A percentile compares a stretch with the other conserved stretches of the same genome.
These are phyloP conservation scores for Chanos chanos DNA, from an alignment of 2,797 vertebrate species.

Conservation along the genomic window DNA sequence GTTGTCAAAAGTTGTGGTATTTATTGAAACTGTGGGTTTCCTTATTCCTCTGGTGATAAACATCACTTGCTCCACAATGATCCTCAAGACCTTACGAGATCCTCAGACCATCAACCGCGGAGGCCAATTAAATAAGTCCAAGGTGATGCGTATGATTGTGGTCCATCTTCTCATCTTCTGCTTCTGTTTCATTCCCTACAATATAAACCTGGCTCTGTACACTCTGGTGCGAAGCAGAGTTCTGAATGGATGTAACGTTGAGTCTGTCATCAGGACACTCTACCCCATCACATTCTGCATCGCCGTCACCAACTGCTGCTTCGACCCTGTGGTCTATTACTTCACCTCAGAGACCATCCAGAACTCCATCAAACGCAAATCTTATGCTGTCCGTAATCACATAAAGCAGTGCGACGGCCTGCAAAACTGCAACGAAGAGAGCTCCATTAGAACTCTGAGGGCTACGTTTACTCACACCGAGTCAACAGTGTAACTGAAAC, in stretches of 20 bases:
- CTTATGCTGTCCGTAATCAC: conserved; percentile 58
- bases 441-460: conserved; percentile 61
- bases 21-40: conserved; percentile 92
- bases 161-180: conserved; percentile 93
- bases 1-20: conserved; percentile 88
- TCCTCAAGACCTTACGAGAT: conserved; percentile 81
- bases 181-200: conserved; percentile 94
- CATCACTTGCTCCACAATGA: conserved; percentile 85
- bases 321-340: conserved; percentile 95
- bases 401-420: conserved; percentile 67
- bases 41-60: conserved; percentile 89
- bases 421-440: conserved; percentile 63
- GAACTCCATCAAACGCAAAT: conserved; percentile 88
- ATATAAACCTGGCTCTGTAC: conserved; percentile 90
- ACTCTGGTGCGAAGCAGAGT: conserved; percentile 86
- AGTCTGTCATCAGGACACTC: conserved; percentile 81
- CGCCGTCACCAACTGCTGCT: conserved; percentile 93
- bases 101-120: conserved; percentile 76
- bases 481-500: conserved; percentile 72
- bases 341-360: conserved; percentile 96
- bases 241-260: conserved; percentile 76
- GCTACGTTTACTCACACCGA: conserved; percentile 71
- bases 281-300: conserved; percentile 93
- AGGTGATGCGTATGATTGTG: conserved; percentile 90
- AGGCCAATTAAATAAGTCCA: conserved; percentile 82